These are phyloP conservation scores for Drosophila antonietae DNA, from an alignment of 2,888 invertebrate genomes.

Conservation along the genomic window DNA sequence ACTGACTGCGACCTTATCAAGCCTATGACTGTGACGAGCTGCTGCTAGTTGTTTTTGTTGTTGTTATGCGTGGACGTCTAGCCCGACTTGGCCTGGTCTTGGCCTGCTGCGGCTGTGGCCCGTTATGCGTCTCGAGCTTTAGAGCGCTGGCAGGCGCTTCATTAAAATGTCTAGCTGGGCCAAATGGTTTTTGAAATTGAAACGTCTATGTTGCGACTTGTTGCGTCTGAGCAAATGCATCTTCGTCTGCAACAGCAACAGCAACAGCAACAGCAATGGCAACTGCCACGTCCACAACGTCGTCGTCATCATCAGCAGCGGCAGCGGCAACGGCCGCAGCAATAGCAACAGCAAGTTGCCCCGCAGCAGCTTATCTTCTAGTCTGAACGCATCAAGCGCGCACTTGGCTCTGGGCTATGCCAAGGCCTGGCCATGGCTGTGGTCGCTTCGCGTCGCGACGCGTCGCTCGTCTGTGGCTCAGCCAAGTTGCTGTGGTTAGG, in stretches of 20 bases:
- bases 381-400: constrained; percentile 60
- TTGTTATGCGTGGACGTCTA: constrained; percentile 60
- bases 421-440: constrained; percentile 43
- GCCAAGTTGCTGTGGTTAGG: constrained; percentile 19
- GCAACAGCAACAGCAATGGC: constrained; percentile 16
- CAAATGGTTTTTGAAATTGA: constrained; percentile 76
- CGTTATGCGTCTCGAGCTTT: constrained; percentile 32
- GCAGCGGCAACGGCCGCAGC: constrained; percentile 6
- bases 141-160: constrained; percentile 64
- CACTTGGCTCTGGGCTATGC: constrained; percentile 61
- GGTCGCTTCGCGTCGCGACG: neutral
- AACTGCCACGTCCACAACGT: constrained; percentile 1
- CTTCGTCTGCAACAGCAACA: constrained; percentile 51
- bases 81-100: constrained; percentile 47
- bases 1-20: constrained; percentile 58
- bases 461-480: constrained; percentile 13
- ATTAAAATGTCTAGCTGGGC: constrained; percentile 78
- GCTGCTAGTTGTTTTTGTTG: constrained; percentile 13
- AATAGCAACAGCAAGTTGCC: constrained; percentile 15
- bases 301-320: constrained; percentile 14
- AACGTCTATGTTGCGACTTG: constrained; percentile 70
- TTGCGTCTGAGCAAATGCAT: constrained; percentile 62
- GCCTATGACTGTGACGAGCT: constrained; percentile 50
- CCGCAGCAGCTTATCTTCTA: constrained; percentile 67
- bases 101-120: constrained; percentile 31